These are phyloP conservation scores for Mustelus asterias DNA, from an alignment of 2,113 vertebrate species.

Conservation along the genomic window DNA sequence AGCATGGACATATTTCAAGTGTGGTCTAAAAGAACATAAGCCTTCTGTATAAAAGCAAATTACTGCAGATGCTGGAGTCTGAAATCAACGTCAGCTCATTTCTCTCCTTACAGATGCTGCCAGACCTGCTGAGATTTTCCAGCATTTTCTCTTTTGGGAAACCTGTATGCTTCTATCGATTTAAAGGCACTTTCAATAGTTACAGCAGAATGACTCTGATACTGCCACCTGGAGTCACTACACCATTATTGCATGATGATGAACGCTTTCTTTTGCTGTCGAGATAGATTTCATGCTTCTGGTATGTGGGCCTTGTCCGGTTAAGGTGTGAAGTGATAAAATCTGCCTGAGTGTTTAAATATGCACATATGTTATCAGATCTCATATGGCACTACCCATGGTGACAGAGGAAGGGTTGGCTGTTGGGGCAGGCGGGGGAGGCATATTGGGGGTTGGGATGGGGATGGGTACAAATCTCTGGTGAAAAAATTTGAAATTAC, in stretches of 20 bases:
- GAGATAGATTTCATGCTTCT: neutral
- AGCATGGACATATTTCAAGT: too few species aligned
- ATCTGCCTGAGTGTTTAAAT: neutral
- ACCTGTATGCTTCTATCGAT: neutral
- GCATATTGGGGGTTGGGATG: neutral
- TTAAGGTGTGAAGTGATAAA: neutral
- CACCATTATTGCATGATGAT: neutral
- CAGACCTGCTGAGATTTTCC: too few species aligned
- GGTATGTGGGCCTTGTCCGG: neutral
- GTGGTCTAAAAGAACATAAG: neutral
- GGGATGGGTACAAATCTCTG: neutral
- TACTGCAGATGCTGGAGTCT: too few species aligned
- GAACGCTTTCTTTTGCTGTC: neutral
- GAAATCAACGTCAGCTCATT: too few species aligned
- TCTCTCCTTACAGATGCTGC: too few species aligned
- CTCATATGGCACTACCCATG: neutral
- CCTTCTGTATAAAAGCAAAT: too few species aligned
- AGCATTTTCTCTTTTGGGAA: neutral
- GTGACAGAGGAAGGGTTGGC: neutral
- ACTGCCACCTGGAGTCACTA: neutral
- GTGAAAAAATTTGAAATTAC: neutral
- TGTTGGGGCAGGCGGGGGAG: neutral
- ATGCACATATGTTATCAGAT: neutral
- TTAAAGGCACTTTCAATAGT: neutral
- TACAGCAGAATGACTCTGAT: neutral